phyloP scores from a whole-genome alignment of 1,140 invertebrate species.

The Caenorhabditis briggsae region DNA sequence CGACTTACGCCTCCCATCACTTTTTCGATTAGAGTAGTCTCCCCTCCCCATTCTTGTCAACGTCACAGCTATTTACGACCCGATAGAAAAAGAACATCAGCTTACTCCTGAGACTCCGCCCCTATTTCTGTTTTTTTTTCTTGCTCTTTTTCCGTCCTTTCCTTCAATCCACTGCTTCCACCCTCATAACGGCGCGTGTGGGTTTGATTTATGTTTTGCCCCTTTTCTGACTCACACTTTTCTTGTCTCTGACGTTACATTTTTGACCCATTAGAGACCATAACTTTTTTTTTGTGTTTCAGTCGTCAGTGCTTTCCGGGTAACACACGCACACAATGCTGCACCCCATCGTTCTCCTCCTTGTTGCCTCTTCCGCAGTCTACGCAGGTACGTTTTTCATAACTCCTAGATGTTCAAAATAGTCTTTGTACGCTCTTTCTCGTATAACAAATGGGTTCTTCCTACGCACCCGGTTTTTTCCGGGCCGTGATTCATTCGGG shows the following conservation, averaged over 20 bases:
- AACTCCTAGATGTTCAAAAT: too few species aligned
- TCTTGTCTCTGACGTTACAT: neutral
- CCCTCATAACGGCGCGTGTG: neutral
- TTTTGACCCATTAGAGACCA: neutral
- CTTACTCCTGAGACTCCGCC: neutral
- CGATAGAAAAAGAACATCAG: slow-evolving; percentile 43
- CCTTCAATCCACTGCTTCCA: neutral
- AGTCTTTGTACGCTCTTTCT: neutral
- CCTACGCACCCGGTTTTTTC: neutral
- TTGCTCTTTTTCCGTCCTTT: neutral
- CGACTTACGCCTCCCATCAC: slow-evolving; percentile 41
- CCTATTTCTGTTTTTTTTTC: neutral
- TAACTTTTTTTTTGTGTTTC: neutral
- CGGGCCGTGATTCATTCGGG: neutral
- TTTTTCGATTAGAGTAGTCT: slow-evolving; percentile 27
- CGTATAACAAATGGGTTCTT: slow-evolving; percentile 19
- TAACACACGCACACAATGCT: slow-evolving; percentile 50
- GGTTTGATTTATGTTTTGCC: neutral
- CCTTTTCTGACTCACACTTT: slow-evolving; percentile 14
- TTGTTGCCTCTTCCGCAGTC: neutral
- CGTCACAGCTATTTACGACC: slow-evolving; percentile 44
- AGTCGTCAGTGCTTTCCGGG: slow-evolving; percentile 51
- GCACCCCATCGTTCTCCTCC: slow-evolving; percentile 28
- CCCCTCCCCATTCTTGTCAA: slow-evolving; percentile 21
- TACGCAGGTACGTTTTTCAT: too few species aligned